Evolutionary conservation across 1,140 invertebrate species (phyloP), one percentile per base, ranked within the genome.

Genomic region (Drosophila teissieri): DNA sequence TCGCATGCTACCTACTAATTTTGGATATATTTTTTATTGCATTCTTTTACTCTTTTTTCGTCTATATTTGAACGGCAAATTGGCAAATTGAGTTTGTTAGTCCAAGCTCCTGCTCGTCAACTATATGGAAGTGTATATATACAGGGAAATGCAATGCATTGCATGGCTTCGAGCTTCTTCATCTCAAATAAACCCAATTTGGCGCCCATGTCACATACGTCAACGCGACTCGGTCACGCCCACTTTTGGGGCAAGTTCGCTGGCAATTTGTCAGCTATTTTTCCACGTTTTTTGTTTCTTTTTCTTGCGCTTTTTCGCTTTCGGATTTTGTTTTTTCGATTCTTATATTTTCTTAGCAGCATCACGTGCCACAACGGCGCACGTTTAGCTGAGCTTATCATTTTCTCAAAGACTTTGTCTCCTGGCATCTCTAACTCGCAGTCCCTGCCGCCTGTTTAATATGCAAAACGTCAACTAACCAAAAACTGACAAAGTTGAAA

Each of bases 321-420:
- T 31, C 12, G 14, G 19, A 39, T 37, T 63, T 73, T 51, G 31
- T 40, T 55, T 56, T 52, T 34, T 27, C 48, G 27, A 51, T 51
- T 51, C 48, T 51, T 51, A 51, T 15, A 42, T 64, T 53, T 76
- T 57, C 54, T 64, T 67, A 74, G 80, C 48, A 84, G 84, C 85
- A 90, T 88, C 84, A 89, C 84, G 84, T 89, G 85, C 84, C 84
- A 84, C 64, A 72, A 62, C 62, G 61, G 62, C 39, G 84, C 84
- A 89, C 84, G 84, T 89, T 89, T 89, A 89, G 84, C 84, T 89
- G 80, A 89, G 84, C 84, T 89, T 89, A 89, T 90, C 84, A 89
- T 89, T 89, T 89, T 89, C 85, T 84, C 80, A 89, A 88, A 89
- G 77, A 60, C 58, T 64, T 54, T 77, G 49, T 53, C 69, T 74